phyloP scores from a whole-genome alignment of 2,113 vertebrate species.

The Condylura cristata region DNA sequence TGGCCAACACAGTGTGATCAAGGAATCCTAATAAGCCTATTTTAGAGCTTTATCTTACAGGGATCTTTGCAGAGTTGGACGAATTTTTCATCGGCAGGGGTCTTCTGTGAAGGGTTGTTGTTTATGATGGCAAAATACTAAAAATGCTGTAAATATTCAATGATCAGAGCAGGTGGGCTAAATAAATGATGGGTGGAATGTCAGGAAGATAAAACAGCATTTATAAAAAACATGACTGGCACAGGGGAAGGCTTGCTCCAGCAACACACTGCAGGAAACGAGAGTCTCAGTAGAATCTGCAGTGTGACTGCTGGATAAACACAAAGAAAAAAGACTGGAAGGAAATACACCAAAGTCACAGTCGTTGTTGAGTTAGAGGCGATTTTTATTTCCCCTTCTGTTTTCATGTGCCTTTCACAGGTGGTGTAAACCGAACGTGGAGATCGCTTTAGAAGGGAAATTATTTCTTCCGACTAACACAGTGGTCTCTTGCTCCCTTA shows the following conservation, averaged over 20 bases:
- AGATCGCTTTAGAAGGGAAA: background rate
- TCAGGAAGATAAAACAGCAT: background rate
- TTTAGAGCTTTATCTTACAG: background rate
- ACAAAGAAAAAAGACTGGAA: background rate
- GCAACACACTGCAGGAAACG: background rate
- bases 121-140: background rate
- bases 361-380: rapidly evolving
- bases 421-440: background rate
- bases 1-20: background rate
- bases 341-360: background rate
- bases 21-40: background rate
- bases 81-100: background rate
- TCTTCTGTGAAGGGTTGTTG: background rate
- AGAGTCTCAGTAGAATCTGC: background rate
- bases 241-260: background rate
- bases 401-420: background rate
- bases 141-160: background rate
- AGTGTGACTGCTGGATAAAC: background rate
- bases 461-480: background rate
- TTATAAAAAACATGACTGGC: background rate
- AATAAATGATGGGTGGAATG: no score
- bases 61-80: background rate
- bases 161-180: rapidly evolving
- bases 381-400: background rate
- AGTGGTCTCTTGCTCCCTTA: background rate